Evolutionary conservation across 2,113 vertebrate species (phyloP).

Genomic region (Gymnocephalus cernua): DNA sequence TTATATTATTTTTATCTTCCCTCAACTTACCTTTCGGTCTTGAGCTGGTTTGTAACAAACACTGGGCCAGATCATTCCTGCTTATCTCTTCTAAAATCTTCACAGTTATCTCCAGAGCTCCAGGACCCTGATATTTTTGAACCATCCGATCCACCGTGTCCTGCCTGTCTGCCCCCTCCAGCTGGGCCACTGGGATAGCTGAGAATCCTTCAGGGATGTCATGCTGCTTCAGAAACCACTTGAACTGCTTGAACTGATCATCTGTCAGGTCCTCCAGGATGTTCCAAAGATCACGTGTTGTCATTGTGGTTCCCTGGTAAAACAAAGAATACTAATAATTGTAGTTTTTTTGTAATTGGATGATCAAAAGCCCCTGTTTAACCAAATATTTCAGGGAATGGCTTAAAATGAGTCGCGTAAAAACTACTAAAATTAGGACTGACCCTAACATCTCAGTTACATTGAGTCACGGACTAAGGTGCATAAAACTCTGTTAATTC

Average conservation of each 20-base stretch:
- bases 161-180: constrained; percentile 8
- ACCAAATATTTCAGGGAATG: background rate
- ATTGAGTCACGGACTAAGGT: no score
- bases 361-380: background rate
- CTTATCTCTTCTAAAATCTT: constrained; percentile 15
- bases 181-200: background rate
- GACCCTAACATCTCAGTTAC: no score
- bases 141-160: constrained; percentile 39
- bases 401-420: no score
- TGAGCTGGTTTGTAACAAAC: background rate
- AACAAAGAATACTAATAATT: background rate
- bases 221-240: constrained; percentile 31
- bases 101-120: background rate
- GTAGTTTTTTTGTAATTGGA: background rate
- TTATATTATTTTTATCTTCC: background rate
- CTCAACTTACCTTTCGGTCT: background rate
- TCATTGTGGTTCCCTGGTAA: background rate
- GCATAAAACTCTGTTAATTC: no score
- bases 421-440: no score
- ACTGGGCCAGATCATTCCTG: constrained; percentile 36
- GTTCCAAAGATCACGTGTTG: background rate
- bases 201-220: background rate
- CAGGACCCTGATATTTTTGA: background rate
- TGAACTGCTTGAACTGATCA: constrained; percentile 21
- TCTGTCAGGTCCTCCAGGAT: background rate